phyloP scores from a whole-genome alignment of 2,113 vertebrate genomes.

The Chitala chitala region DNA sequence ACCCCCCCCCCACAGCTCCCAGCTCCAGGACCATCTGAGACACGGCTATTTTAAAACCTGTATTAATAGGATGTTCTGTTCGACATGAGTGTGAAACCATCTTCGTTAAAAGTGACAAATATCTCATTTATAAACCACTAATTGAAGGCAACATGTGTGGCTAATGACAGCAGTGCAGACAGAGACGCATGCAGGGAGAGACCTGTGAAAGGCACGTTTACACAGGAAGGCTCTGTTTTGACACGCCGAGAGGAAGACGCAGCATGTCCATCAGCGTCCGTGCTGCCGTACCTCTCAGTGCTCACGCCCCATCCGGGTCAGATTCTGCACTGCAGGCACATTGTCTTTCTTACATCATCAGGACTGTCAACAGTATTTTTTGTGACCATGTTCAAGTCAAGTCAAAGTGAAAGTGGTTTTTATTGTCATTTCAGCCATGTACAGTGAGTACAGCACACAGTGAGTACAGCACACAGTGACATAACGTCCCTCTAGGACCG shows the following conservation, averaged over 20 bases:
- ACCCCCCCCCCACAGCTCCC: not conserved
- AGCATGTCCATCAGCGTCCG: conserved; percentile 1
- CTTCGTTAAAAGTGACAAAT: conserved; percentile 66
- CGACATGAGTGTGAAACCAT: conserved; percentile 53
- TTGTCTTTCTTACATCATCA: not conserved
- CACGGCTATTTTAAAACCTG: conserved; percentile 14
- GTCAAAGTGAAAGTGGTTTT: too few species aligned
- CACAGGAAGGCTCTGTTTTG: conserved; percentile 35
- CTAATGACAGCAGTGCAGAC: conserved; percentile 42
- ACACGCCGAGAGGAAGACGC: conserved; percentile 33
- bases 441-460: too few species aligned
- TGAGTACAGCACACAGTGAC: too few species aligned
- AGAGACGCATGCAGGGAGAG: conserved; percentile 33
- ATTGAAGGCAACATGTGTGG: conserved; percentile 48
- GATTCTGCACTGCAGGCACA: not conserved
- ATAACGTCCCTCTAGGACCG: too few species aligned
- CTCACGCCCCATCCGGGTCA: conserved; percentile 65
- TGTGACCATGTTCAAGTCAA: too few species aligned
- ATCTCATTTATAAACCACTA: conserved; percentile 51
- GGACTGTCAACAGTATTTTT: not conserved
- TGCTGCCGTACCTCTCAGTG: conserved; percentile 43
- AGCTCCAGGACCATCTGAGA: not conserved
- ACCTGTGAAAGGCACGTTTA: conserved; percentile 44
- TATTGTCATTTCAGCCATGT: too few species aligned
- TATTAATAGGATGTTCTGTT: conserved; percentile 55